Conservation (phyloP, 2,888 invertebrate genomes). For the Mythimna loreyi region DNA sequence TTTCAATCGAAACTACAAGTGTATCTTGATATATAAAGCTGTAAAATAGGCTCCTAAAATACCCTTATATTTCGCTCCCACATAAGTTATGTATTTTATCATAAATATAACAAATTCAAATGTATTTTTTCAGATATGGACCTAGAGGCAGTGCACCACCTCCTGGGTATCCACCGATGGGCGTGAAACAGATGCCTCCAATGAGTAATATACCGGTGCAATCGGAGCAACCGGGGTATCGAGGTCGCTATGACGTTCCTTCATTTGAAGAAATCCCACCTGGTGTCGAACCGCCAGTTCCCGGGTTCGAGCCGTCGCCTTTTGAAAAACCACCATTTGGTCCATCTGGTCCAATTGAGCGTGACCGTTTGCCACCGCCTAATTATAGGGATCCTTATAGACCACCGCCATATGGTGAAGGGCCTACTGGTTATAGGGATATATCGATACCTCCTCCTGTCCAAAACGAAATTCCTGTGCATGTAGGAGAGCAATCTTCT, state of each 20-base stretch:
- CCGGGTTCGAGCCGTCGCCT: constrained; percentile 91
- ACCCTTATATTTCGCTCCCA: not conserved
- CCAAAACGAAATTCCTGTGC: constrained; percentile 84
- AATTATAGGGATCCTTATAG: constrained; percentile 84
- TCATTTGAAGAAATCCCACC: constrained; percentile 91
- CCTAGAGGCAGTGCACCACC: constrained; percentile 81
- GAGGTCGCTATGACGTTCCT: constrained; percentile 84
- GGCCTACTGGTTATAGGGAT: constrained; percentile 78
- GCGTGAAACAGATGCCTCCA: constrained; percentile 79
- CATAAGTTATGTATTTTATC: not conserved
- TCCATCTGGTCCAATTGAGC: constrained; percentile 79
- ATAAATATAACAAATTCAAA: constrained; percentile 20
- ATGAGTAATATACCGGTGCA: constrained; percentile 76
- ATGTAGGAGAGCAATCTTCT: constrained; percentile 79
- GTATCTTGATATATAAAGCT: not conserved
- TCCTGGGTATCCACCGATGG: constrained; percentile 79
- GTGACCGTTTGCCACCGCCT: constrained; percentile 81
- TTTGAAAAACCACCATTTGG: constrained; percentile 88
- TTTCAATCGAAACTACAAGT: not conserved
- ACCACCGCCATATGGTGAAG: constrained; percentile 80
- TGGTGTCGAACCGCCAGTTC: constrained; percentile 92
- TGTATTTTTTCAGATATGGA: constrained; percentile 84
- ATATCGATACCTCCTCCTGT: constrained; percentile 73
- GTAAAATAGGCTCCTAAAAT: not conserved
- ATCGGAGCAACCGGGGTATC: constrained; percentile 81